Conservation (phyloP, 2,888 invertebrate species). For the Augiades crinisus region DNA sequence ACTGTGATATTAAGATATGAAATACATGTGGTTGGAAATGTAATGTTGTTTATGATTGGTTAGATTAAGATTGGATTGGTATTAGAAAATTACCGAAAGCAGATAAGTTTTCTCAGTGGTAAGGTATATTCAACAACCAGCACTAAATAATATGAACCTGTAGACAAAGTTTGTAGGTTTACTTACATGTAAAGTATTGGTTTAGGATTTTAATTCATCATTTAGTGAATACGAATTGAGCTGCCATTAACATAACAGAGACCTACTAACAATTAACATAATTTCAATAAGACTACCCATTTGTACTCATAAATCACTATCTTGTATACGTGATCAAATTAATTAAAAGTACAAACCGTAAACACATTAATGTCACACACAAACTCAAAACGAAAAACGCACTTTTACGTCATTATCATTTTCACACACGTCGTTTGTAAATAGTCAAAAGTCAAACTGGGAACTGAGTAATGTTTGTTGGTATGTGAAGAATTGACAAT, state of each 20-base stretch:
- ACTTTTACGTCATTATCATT: conserved; percentile 28
- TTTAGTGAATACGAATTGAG: background rate
- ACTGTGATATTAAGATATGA: too few species aligned
- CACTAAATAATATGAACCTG: too few species aligned
- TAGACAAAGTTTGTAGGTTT: too few species aligned
- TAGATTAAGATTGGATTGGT: too few species aligned
- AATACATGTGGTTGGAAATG: too few species aligned
- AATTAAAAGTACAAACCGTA: conserved; percentile 59
- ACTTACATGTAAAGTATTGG: background rate
- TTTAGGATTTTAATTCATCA: background rate
- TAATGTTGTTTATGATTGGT: too few species aligned
- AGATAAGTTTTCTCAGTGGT: too few species aligned
- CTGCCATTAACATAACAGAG: background rate
- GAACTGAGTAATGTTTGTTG: background rate
- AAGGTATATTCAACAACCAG: too few species aligned
- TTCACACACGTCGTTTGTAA: conserved; percentile 11
- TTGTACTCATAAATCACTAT: background rate
- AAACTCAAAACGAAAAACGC: conserved; percentile 22
- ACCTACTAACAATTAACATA: background rate
- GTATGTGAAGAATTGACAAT: background rate
- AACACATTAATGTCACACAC: conserved; percentile 62
- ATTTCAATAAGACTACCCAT: background rate
- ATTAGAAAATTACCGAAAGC: too few species aligned
- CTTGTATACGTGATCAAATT: conserved; percentile 55
- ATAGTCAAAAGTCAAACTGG: background rate